These are phyloP conservation scores for Henricia sp. DNA, from an alignment of 53 echinoderm and acorn worm species.

Conservation along the genomic window DNA sequence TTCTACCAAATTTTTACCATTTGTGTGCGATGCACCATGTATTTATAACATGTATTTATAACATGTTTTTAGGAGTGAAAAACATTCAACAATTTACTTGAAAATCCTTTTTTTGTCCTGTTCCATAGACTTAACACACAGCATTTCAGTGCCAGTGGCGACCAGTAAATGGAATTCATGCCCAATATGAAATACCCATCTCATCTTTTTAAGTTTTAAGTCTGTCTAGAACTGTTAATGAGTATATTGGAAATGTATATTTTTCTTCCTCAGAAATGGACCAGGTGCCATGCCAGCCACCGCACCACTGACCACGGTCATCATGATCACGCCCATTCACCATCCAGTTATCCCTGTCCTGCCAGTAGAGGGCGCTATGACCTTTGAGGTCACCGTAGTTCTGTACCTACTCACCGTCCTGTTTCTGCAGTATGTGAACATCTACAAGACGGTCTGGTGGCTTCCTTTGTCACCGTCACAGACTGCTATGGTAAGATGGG, in stretches of 20 bases:
- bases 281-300: conserved; percentile 70
- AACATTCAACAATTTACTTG: no score
- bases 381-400: conserved; percentile 89
- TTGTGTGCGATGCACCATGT: neutral
- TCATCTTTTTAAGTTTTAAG: neutral
- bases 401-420: conserved; percentile 94
- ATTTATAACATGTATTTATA: neutral
- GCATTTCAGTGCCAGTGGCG: no score
- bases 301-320: conserved; percentile 86
- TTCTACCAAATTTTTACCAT: neutral
- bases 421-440: conserved; percentile 97
- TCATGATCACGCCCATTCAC: conserved; percentile 93
- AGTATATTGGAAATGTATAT: no score
- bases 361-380: conserved; percentile 82
- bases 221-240: neutral
- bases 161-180: no score
- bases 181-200: no score
- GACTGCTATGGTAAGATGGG: conserved; percentile 85
- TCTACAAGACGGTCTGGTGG: conserved; percentile 99
- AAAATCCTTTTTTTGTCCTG: no score
- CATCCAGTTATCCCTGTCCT: conserved; percentile 87
- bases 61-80: no score
- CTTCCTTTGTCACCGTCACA: conserved; percentile 83
- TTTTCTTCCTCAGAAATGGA: conserved; percentile 85
- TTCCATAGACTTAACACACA: no score